These are phyloP conservation scores for Gallirallus australis DNA, from an alignment of 2,797 vertebrate species.

Conservation along the genomic window DNA sequence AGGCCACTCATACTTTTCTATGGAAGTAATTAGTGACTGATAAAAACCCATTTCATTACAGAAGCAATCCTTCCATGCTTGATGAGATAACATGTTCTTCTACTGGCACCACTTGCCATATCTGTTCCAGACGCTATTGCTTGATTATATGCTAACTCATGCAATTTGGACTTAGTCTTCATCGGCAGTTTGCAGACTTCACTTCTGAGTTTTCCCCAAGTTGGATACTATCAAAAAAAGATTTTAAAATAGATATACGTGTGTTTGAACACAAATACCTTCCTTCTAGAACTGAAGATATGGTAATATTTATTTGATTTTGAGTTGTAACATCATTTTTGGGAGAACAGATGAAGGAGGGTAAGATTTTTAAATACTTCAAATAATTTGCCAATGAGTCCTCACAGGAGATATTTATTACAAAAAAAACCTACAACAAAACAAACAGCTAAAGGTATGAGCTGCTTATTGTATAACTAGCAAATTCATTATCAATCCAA, in stretches of 20 bases:
- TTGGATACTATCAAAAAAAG: neutral
- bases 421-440: neutral
- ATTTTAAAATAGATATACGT: neutral
- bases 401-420: neutral
- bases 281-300: neutral
- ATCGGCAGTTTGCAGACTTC: neutral
- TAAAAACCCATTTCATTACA: neutral
- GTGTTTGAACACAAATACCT: neutral
- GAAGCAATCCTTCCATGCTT: neutral
- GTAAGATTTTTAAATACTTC: neutral
- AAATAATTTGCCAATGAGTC: neutral
- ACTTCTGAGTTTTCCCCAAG: neutral
- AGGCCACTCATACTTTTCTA: neutral
- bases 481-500: neutral
- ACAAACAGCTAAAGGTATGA: neutral
- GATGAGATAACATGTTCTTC: neutral
- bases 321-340: neutral
- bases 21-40: neutral
- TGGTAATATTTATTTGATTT: neutral
- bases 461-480: neutral
- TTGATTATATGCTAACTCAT: neutral
- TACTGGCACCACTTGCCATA: neutral
- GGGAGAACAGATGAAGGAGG: neutral
- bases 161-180: neutral
- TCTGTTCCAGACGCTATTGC: neutral